These are phyloP conservation scores for Thalassoma bifasciatum DNA, from an alignment of 2,113 vertebrate species.

Conservation along the genomic window DNA sequence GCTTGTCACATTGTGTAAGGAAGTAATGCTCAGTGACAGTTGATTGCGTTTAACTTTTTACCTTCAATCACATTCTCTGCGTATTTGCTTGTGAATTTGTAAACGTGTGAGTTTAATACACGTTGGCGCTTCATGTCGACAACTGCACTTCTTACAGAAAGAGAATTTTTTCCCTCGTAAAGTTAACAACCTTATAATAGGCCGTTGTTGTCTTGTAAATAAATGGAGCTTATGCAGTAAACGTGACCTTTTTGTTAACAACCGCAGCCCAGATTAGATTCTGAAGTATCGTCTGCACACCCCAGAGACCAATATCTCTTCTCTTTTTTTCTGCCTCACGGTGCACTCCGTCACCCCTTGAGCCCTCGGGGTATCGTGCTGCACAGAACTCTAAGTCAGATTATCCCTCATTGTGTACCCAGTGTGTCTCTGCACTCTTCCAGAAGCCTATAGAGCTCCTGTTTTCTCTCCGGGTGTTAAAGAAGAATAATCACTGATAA, in stretches of 20 bases:
- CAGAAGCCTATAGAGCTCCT: conserved; percentile 35
- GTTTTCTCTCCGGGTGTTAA: conserved; percentile 36
- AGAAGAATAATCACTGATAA: background rate
- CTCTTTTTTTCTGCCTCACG: conserved; percentile 29
- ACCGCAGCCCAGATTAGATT: conserved; percentile 36
- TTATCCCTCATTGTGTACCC: conserved; percentile 67
- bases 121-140: background rate
- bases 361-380: conserved; percentile 69
- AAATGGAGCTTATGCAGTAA: conserved; percentile 14
- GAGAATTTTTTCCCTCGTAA: conserved; percentile 11
- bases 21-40: conserved; percentile 41
- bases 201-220: conserved; percentile 47
- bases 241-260: conserved; percentile 47
- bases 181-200: conserved; percentile 48
- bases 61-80: conserved; percentile 9
- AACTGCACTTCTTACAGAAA: conserved; percentile 18
- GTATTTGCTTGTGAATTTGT: background rate
- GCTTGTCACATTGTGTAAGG: conserved; percentile 41
- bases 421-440: conserved; percentile 60
- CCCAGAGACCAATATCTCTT: conserved; percentile 45
- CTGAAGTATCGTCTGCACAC: conserved; percentile 44
- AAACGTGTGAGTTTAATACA: background rate
- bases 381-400: conserved; percentile 60
- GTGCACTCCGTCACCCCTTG: conserved; percentile 70
- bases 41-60: conserved; percentile 38